Percentiles rank a stretch among this genome's conserved stretches.
Conservation (phyloP, 2,888 invertebrate species). For the Apotomis turbidana region DNA sequence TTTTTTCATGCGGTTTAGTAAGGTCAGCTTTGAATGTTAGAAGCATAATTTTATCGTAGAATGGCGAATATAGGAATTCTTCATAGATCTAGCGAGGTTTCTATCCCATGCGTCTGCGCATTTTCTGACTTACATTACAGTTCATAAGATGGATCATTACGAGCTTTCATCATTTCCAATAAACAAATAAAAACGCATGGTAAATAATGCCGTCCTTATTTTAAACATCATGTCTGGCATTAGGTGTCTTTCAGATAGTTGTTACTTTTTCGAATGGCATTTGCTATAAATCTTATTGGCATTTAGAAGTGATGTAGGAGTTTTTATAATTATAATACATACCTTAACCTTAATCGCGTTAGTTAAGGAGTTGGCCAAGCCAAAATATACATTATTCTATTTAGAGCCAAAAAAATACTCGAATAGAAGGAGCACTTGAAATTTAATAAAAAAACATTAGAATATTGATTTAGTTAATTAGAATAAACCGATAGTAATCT, state of each 20-base stretch:
- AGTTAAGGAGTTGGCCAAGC: conserved; percentile 40
- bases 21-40: conserved; percentile 76
- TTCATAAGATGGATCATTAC: neutral
- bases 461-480: conserved; percentile 22
- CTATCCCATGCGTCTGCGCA: conserved; percentile 50
- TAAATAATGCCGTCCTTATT: conserved; percentile 38
- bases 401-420: conserved; percentile 36
- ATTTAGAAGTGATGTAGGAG: conserved; percentile 34
- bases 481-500: conserved; percentile 1
- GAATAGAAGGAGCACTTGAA: neutral
- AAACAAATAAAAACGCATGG: conserved; percentile 23
- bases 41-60: conserved; percentile 60
- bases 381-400: conserved; percentile 34
- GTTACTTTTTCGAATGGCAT: conserved; percentile 33
- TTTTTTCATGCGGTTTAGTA: conserved; percentile 71
- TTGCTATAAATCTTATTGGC: conserved; percentile 34
- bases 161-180: conserved; percentile 6
- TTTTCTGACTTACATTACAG: neutral
- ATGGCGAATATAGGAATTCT: conserved; percentile 59
- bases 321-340: conserved; percentile 21
- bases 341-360: conserved; percentile 28
- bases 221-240: conserved; percentile 33
- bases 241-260: conserved; percentile 19
- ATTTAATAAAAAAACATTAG: neutral
- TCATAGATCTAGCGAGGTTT: conserved; percentile 57